These are phyloP conservation scores for Macrochelys suwanniensis DNA, from an alignment of 2,797 vertebrate genomes.

Conservation along the genomic window DNA sequence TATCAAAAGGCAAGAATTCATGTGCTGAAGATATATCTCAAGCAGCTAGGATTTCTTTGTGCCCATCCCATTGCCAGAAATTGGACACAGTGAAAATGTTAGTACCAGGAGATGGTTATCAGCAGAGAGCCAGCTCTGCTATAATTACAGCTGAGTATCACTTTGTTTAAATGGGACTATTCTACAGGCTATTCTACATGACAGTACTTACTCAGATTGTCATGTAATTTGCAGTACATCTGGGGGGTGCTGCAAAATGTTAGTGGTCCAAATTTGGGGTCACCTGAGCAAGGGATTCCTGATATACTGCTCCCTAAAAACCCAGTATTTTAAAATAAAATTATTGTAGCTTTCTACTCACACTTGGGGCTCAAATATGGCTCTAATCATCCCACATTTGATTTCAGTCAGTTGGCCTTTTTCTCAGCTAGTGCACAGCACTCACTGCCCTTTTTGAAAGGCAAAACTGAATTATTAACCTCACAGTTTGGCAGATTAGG, in stretches of 20 bases:
- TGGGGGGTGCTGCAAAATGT: fast-evolving
- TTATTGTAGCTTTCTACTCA: not conserved
- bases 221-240: not conserved
- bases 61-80: not conserved
- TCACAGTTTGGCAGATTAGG: not conserved
- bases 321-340: not conserved
- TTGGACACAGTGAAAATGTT: not conserved
- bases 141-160: not conserved
- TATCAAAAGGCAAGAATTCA: not conserved
- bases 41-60: not conserved
- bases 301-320: not conserved
- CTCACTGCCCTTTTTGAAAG: not conserved
- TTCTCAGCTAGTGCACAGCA: fast-evolving
- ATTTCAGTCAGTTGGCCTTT: not conserved
- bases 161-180: not conserved
- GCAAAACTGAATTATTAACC: not conserved
- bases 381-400: not conserved
- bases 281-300: not conserved
- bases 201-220: not conserved
- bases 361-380: not conserved
- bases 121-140: not conserved
- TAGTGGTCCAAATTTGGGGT: not conserved
- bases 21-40: not conserved
- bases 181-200: not conserved
- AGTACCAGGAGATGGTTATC: not conserved